Percentiles rank a stretch among this genome's conserved stretches.
Conservation (phyloP, 2,113 vertebrate genomes). For the Motacilla tschutschensis region DNA sequence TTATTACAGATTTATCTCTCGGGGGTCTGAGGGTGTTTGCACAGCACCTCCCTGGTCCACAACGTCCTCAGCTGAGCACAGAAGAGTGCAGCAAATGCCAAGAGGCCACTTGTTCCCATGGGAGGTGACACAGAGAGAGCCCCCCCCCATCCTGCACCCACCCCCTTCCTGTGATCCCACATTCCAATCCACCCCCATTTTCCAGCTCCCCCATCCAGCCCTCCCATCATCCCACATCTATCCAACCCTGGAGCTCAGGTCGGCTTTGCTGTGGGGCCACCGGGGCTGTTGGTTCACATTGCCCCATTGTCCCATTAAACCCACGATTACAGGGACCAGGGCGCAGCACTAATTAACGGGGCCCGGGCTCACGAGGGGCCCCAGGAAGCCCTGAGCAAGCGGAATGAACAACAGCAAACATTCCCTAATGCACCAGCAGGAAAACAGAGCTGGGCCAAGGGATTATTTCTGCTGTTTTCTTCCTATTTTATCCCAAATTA, state of each 20-base stretch:
- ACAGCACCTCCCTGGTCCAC: fast-evolving
- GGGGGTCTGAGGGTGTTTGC: fast-evolving
- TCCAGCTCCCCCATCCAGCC: neutral
- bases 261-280: neutral
- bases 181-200: neutral
- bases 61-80: fast-evolving
- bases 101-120: neutral
- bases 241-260: neutral
- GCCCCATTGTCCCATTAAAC: slow-evolving; percentile 36
- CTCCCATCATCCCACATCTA: neutral
- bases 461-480: slow-evolving; percentile 24
- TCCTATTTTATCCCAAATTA: slow-evolving; percentile 28
- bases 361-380: neutral
- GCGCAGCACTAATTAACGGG: neutral
- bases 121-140: fast-evolving
- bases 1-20: neutral
- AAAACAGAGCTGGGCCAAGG: neutral
- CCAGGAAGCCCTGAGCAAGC: slow-evolving; percentile 51
- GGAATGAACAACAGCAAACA: slow-evolving; percentile 38
- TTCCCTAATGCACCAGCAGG: neutral
- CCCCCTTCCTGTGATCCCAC: neutral
- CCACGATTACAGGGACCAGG: neutral
- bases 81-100: neutral
- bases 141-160: neutral
- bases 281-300: neutral